Conservation (phyloP, 2,113 vertebrate genomes). For the Toxotes jaculatrix region DNA sequence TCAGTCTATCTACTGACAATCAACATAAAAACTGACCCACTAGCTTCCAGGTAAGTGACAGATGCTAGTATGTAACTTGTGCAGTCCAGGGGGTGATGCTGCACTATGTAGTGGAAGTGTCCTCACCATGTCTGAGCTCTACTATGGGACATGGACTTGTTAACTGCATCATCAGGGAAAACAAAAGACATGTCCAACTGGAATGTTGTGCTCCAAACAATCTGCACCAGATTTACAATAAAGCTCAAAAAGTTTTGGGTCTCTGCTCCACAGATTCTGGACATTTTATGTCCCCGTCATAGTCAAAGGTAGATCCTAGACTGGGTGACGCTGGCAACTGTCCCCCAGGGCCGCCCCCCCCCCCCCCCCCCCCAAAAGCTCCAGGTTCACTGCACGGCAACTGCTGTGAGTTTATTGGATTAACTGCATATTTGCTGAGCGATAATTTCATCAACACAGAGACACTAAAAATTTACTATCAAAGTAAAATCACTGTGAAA, state of each 20-base stretch:
- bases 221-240: neutral
- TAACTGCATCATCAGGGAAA: neutral
- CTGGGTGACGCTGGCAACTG: neutral
- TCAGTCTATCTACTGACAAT: too few relatives aligned
- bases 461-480: neutral
- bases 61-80: neutral
- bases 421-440: neutral
- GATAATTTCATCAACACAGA: neutral
- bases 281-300: neutral
- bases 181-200: neutral
- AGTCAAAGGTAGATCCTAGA: neutral
- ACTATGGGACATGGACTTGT: neutral
- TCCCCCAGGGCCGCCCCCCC: too few relatives aligned
- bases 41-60: neutral
- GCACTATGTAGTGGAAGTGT: neutral
- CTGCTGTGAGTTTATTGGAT: neutral
- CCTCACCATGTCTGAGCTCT: neutral
- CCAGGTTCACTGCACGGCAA: neutral
- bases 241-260: neutral
- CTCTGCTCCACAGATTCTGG: neutral
- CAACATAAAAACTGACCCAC: neutral
- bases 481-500: neutral
- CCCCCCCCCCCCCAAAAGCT: neutral
- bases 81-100: too few relatives aligned
- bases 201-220: neutral